Evolutionary conservation across 2,113 vertebrate genomes (phyloP).

Genomic region (Tricholaema leucomelas): DNA sequence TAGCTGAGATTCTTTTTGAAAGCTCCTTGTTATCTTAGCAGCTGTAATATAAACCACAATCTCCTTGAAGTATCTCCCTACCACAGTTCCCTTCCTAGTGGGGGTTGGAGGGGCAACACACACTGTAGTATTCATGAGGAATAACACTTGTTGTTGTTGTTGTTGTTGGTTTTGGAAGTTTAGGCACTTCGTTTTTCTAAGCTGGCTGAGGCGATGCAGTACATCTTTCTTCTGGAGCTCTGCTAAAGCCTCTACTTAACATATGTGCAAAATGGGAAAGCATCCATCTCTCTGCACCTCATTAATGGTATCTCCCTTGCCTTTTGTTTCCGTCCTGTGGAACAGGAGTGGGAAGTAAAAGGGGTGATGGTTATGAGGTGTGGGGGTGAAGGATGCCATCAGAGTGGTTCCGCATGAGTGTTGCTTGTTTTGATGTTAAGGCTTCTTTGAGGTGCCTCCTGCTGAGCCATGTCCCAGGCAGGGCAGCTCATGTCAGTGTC

Average conservation of each 20-base stretch:
- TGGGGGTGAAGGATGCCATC: neutral
- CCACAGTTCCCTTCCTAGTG: neutral
- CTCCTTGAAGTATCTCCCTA: slow-evolving; percentile 44
- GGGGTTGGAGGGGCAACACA: neutral
- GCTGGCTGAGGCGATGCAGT: neutral
- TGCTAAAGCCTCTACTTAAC: neutral
- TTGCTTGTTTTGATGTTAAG: slow-evolving; percentile 14
- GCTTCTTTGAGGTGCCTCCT: neutral
- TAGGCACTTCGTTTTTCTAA: neutral
- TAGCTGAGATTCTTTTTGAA: slow-evolving; percentile 60
- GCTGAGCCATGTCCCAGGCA: neutral
- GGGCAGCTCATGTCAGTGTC: neutral
- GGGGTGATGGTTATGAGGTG: slow-evolving; percentile 32
- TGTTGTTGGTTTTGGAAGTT: neutral
- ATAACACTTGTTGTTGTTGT: neutral
- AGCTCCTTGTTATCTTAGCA: slow-evolving; percentile 64
- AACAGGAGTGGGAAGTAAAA: slow-evolving; percentile 31
- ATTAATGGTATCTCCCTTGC: neutral
- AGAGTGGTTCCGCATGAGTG: slow-evolving; percentile 7
- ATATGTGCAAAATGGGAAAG: neutral
- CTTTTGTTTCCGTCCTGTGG: neutral
- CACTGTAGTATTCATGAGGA: neutral
- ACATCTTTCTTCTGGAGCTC: neutral
- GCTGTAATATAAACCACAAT: slow-evolving; percentile 49
- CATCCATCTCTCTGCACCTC: neutral